Base-by-base conservation (phyloP, 2,113 vertebrate species). In the Mugil cephalus region DNA sequence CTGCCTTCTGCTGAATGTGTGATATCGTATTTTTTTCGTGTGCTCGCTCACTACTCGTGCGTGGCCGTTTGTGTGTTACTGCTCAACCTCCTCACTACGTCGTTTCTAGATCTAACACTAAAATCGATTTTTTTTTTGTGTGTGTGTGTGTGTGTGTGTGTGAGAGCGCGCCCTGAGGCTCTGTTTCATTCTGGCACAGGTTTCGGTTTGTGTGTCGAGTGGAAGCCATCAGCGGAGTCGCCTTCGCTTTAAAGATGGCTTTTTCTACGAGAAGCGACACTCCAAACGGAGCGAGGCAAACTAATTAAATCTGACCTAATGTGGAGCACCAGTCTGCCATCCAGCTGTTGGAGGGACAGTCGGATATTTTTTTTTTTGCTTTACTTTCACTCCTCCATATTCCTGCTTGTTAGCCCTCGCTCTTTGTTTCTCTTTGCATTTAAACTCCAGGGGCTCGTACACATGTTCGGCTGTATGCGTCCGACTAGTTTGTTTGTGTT, bases 281-380 rank as follows among this genome's bases (percentile, higher is more conserved):
- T 92, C 92, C 89, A 90, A 90, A 92, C 72, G 45, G 80, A 85
- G 76, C 86, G 68, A 64, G 82, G 81, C 80, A 88, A 77, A 82
- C 88, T 91, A 92, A 92, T 93, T 93, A 91, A 93, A 92, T 91
- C 90, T 92, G 92, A 93, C 88, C 93, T 93, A 92, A 94, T 92
- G 83, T 87, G 80, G 61, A 86, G 82, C 74, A 83, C 73, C 74
- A 67, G 88, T 84, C 90, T 93, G 92, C 88, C 83, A 87, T 86
- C 79, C 89, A 93, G 91, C 90, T 92, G 88, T 71, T 42, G 35
- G 15, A 12, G 48, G 56, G 56, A 74, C 73, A 80, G 85, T 87
- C 77, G 50, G 69, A 69, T 81, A 58, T 60, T 82, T 54, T 18
- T 38, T 50, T 59, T n/a, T n/a, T n/a, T 47, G 9, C 50, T 62